Percentiles rank a stretch among this genome's conserved stretches.
Evolutionary conservation across 2,888 invertebrate species (phyloP).

Genomic region (Hipparchia semele): DNA sequence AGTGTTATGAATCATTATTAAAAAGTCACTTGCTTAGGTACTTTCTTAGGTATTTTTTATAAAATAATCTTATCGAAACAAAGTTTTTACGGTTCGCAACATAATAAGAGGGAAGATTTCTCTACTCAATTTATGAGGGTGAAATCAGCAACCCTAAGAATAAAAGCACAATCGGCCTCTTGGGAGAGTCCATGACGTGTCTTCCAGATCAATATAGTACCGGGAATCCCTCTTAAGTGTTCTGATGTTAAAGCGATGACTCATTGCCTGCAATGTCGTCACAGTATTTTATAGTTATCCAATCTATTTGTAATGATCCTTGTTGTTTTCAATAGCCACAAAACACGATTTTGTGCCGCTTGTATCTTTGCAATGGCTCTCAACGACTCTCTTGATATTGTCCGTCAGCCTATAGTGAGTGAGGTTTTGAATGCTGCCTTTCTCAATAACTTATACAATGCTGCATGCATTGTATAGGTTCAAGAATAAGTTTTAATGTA

Average conservation of each 20-base stretch:
- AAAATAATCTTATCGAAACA: neutral
- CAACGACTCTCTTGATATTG: too few species aligned
- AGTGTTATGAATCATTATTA: too few species aligned
- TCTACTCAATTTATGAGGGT: conserved; percentile 16
- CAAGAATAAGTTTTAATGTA: too few species aligned
- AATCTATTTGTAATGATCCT: too few species aligned
- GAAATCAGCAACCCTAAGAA: conserved; percentile 21
- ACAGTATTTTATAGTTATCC: neutral
- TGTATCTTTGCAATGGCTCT: too few species aligned
- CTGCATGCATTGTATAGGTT: too few species aligned
- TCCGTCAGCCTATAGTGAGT: too few species aligned
- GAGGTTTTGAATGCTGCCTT: too few species aligned
- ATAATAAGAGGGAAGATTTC: conserved; percentile 13
- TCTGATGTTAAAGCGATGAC: conserved; percentile 42
- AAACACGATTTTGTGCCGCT: too few species aligned
- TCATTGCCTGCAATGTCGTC: conserved; percentile 35
- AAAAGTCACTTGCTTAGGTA: neutral
- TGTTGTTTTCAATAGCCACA: too few species aligned
- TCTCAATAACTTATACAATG: too few species aligned
- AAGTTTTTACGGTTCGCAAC: conserved; percentile 4
- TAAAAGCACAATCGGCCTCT: conserved; percentile 42
- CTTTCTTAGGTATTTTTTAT: neutral
- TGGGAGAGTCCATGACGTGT: conserved; percentile 57
- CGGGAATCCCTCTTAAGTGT: conserved; percentile 54
- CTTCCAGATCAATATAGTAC: conserved; percentile 56